Evolutionary conservation across 2,113 vertebrate genomes (phyloP), one percentile per base, ranked within the genome.

Genomic region (Myrmecophaga tridactyla): DNA sequence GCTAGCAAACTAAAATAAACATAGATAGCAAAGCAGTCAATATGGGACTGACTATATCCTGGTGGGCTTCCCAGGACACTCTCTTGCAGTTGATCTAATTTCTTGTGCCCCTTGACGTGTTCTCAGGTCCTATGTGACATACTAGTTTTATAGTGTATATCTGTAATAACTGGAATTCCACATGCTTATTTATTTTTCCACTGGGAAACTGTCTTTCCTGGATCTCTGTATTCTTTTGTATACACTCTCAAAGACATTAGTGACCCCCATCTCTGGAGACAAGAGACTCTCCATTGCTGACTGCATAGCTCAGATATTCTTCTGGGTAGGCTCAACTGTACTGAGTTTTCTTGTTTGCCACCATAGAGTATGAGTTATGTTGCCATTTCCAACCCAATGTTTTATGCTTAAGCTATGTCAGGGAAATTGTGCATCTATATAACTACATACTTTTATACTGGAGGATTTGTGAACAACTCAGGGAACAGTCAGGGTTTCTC

Each of bases 51-150:
- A 96, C 6, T 97, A 97, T 82, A n/a, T 92, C 51, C 58, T 97
- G 82, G 13, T 20, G 14, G 96, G 90, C 6, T 96, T 97, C 41
- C 29, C 92, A 72, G 4, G n/a, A 86, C 0, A 34, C 67, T 18
- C 76, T 72, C 31, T 53, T 36, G 0, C 95, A 96, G 0, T 1
- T 93, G 8, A 23, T 94, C 0, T 92, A 97, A 4, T 96, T 82
- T 14, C 8, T 51, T 62, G 65, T 98, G 39, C 96, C 97, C 69
- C 83, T 78, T 41, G 29, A 34, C 0, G 72, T 97, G 14, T 97
- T 96, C 10, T 1, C 83, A 12, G 27, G 36, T 97, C 0, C 11
- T 53, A 6, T 7, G 51, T 8, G 51, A 53, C 10, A 97, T 31
- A 2, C 43, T n/a, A 90, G 87, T 69, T 91, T 96, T 72, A 90